A percentile compares a stretch with the other conserved stretches of the same genome.
Evolutionary conservation across 2,888 invertebrate species (phyloP).

Genomic region (Campoplex capitator): DNA sequence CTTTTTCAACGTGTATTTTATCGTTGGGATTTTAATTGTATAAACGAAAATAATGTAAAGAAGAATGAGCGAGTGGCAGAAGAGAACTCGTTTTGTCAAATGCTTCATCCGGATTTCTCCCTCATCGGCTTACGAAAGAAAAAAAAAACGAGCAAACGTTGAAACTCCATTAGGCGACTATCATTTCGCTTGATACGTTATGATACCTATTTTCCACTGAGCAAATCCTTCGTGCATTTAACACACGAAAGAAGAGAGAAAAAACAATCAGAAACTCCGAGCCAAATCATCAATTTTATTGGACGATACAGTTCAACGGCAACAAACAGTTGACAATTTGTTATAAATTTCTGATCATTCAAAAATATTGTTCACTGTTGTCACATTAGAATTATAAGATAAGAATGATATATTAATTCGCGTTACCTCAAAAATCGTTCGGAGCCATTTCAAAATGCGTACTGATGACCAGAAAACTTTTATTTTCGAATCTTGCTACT

Average conservation of each 20-base stretch:
- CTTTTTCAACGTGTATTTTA: not conserved
- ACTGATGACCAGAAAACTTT: not conserved
- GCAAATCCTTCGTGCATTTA: slow-evolving; percentile 26
- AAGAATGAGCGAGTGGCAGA: not conserved
- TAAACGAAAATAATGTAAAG: not conserved
- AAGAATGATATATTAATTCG: not conserved
- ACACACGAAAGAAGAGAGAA: not conserved
- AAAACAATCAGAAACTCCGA: slow-evolving; percentile 11
- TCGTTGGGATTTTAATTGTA: not conserved
- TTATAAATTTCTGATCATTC: too few species aligned
- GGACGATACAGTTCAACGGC: not conserved
- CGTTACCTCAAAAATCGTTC: too few species aligned
- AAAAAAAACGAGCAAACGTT: slow-evolving; percentile 72
- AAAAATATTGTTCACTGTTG: too few species aligned
- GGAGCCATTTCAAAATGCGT: too few species aligned
- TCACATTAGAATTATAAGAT: too few species aligned
- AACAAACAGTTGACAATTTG: too few species aligned
- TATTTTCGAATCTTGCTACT: not conserved
- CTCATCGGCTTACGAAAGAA: slow-evolving; percentile 74
- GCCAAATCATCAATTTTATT: not conserved
- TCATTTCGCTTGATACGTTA: slow-evolving; percentile 18
- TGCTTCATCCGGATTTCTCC: slow-evolving; percentile 50
- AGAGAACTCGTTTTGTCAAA: not conserved
- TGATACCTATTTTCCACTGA: slow-evolving; percentile 50
- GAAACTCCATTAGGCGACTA: slow-evolving; percentile 75